phyloP scores from a whole-genome alignment of 35 echinoderm and acorn worm species.

The Eucidaris tribuloides region DNA sequence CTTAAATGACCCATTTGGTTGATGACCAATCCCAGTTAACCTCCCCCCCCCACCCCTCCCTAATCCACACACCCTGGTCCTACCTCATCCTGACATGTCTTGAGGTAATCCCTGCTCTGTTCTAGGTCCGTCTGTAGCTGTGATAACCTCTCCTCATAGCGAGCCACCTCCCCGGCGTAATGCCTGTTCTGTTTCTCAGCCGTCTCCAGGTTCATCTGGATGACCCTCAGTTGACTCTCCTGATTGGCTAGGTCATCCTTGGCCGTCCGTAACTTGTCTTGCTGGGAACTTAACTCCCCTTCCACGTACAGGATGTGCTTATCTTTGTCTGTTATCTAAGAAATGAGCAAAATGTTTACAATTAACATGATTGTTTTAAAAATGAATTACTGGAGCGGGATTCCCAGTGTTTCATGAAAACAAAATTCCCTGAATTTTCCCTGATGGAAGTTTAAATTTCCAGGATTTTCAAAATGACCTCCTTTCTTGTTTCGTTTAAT shows the following conservation, averaged over 20 bases:
- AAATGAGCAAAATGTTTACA: no score
- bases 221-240: conserved; percentile 73
- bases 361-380: no score
- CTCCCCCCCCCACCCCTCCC: no score
- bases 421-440: no score
- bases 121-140: conserved; percentile 81
- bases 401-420: no score
- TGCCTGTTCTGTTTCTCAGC: conserved; percentile 64
- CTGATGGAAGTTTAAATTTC: no score
- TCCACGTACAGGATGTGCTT: conserved; percentile 56
- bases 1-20: no score
- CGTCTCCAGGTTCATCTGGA: conserved; percentile 78
- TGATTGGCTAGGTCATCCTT: conserved; percentile 75
- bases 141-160: conserved; percentile 62
- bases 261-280: conserved; percentile 39
- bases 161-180: conserved; percentile 55
- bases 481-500: no score
- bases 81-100: conserved; percentile 65
- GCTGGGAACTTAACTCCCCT: conserved; percentile 44
- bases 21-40: no score
- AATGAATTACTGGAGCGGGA: no score
- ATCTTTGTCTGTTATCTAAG: conserved; percentile 67
- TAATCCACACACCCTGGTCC: no score
- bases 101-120: conserved; percentile 54
- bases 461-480: no score